Evolutionary conservation across 2,113 vertebrate genomes (phyloP).

Genomic region (Patagioenas fasciata): DNA sequence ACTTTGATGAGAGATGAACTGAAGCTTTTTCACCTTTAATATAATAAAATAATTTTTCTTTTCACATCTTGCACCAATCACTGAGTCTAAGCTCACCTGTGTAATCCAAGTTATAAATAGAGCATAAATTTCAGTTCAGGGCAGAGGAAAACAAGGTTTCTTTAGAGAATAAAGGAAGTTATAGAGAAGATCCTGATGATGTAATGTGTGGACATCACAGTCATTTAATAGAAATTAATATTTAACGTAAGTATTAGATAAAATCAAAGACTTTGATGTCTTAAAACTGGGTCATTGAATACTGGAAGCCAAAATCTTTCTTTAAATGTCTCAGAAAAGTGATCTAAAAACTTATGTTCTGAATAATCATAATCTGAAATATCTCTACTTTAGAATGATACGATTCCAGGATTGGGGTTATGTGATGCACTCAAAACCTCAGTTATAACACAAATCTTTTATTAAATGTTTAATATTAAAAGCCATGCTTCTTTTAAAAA

Average conservation of each 20-base stretch:
- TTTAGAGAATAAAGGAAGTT: neutral
- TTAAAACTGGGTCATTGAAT: neutral
- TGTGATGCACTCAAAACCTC: neutral
- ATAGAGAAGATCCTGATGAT: neutral
- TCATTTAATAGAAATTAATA: neutral
- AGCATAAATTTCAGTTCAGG: neutral
- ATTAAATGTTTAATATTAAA: neutral
- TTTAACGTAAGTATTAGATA: neutral
- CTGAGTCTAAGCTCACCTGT: neutral
- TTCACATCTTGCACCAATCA: neutral
- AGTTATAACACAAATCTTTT: neutral
- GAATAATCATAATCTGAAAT: neutral
- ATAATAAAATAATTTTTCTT: neutral
- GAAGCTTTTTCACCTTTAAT: neutral
- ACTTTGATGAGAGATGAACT: neutral
- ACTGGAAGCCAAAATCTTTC: neutral
- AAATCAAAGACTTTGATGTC: neutral
- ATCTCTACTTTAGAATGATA: neutral
- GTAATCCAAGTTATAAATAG: neutral
- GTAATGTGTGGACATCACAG: neutral
- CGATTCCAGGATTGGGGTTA: neutral
- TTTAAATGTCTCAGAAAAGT: neutral
- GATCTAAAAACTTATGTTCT: neutral
- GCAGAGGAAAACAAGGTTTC: neutral
- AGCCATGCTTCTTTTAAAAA: neutral